phyloP scores from a whole-genome alignment of 2,113 vertebrate species.

The Oncorhynchus mykiss region DNA sequence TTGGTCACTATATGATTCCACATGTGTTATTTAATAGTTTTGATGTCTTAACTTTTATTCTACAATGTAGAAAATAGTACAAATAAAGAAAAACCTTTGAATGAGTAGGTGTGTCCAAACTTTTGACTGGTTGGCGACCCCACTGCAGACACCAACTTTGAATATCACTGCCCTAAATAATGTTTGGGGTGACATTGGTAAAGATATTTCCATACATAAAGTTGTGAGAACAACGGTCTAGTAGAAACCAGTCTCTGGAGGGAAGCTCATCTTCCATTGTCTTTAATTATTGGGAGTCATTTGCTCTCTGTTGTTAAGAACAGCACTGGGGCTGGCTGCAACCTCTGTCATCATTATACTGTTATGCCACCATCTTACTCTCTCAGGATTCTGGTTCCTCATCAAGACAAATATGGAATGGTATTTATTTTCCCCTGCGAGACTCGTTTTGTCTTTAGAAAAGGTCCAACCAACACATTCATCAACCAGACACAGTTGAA shows the following conservation, averaged over 20 bases:
- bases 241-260: slow-evolving; percentile 46
- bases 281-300: slow-evolving; percentile 67
- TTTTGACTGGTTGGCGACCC: too few species aligned
- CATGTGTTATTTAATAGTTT: too few species aligned
- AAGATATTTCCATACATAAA: neutral
- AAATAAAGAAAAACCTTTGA: too few species aligned
- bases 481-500: slow-evolving; percentile 64
- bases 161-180: too few species aligned
- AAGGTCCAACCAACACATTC: slow-evolving; percentile 59
- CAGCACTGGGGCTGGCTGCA: slow-evolving; percentile 56
- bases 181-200: too few species aligned
- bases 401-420: slow-evolving; percentile 45
- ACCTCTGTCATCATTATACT: slow-evolving; percentile 72
- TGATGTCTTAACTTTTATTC: too few species aligned
- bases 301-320: slow-evolving; percentile 61
- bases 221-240: neutral
- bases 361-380: slow-evolving; percentile 49
- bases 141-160: too few species aligned
- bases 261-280: slow-evolving; percentile 49
- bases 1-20: too few species aligned
- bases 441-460: slow-evolving; percentile 46
- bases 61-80: too few species aligned
- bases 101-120: too few species aligned
- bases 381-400: slow-evolving; percentile 47
- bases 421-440: slow-evolving; percentile 65